Conservation (phyloP, 2,888 invertebrate species). For the Lamellibrachia columna region DNA sequence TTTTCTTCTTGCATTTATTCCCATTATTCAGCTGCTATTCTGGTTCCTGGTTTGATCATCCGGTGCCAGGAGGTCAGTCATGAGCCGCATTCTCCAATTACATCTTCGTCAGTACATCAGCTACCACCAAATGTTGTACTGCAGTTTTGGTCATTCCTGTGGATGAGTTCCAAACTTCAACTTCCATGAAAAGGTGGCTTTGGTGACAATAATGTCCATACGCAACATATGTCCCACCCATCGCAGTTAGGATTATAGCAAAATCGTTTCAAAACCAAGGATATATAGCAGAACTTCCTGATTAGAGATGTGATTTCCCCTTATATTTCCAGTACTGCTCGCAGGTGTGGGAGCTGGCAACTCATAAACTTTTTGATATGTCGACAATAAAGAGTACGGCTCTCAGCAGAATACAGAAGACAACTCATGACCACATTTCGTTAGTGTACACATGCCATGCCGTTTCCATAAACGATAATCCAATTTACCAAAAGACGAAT, state of each 20-base stretch:
- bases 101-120: background rate
- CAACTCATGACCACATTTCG: background rate
- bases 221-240: too few species aligned
- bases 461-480: background rate
- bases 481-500: background rate
- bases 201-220: too few species aligned
- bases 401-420: background rate
- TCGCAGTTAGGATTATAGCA: too few species aligned
- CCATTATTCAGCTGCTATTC: background rate
- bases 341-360: too few species aligned
- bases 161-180: too few species aligned
- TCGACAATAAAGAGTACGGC: background rate
- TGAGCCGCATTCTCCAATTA: background rate
- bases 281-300: too few species aligned
- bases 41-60: background rate
- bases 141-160: background rate
- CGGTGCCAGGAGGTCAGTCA: background rate
- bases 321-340: too few species aligned
- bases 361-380: too few species aligned
- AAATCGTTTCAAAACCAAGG: too few species aligned
- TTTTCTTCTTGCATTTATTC: background rate
- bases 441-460: background rate
- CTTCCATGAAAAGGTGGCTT: too few species aligned
- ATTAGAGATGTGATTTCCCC: background rate
- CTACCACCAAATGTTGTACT: background rate